Base-by-base conservation (phyloP, 2,888 invertebrate genomes). In the Elysia crispata region DNA sequence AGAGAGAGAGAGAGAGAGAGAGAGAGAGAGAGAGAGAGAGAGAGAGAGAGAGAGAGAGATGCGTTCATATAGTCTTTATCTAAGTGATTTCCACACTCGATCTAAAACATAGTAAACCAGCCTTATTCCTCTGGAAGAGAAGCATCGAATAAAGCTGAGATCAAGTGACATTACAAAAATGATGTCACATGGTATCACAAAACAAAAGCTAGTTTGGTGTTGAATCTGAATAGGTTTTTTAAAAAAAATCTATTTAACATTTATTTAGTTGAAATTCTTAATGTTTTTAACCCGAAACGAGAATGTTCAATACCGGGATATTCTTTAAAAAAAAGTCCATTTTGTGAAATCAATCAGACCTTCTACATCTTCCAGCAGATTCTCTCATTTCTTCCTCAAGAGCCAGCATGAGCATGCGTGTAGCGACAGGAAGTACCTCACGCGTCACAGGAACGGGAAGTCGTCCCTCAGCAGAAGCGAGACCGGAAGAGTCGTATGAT, bases 381-480 rank as follows among this genome's bases (percentile, higher is more conserved):
- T 41, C 41, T 41, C 41, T 69, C 54, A 18, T 30, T 23, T 28
- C 57, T 1, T 0, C 25, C 25, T 54, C n/a, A n/a, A 70, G 41
- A 60, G 41, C 20, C 60, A 18, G 6, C 69, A n/a, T 31, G 69
- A 50, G 77, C 77, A 77, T 60, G 70, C 69, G 60, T n/a, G 18
- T 25, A 33, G 25, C 13, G 69, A 77, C 69, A 77, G 77, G 77
- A 77, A 77, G 69, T 41, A 41, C 41, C 25, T 54, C 77, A 31
- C 49, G 77, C 50, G 77, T 77, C 77, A 77, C 41, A 33, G 69
- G 57, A 60, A 77, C 30, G 77, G 20, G 23, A 25, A 57, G 77
- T 77, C 77, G 77, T 60, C 69, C 77, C n/a, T 25, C 57, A 67
- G 77, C 41, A 41, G 41, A 69, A 77, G 69, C 69, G 77, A 69